Base-by-base conservation (phyloP, 2,113 vertebrate species). In the Burhinus bistriatus region DNA sequence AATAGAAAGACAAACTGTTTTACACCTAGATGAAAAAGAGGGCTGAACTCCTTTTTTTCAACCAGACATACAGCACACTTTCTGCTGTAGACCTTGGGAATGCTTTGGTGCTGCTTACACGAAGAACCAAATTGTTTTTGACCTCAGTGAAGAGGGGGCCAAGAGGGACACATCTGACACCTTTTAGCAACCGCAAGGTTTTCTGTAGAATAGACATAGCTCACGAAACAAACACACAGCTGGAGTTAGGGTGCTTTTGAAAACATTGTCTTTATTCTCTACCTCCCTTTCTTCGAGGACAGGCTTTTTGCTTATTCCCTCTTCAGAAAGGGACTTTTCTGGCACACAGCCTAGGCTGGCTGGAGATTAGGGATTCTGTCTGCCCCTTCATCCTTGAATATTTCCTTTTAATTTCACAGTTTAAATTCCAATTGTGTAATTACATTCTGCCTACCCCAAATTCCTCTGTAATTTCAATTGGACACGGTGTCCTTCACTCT, bases 341-440 rank as follows among this genome's bases (percentile, higher is more conserved):
- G 97, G 97, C 89, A 91, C 72, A 94, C 55, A 93, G 81, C 90
- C 89, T 90, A 93, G 78, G 78, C 84, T 81, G 84, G 87, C 79
- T 95, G 61, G 95, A 95, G 88, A 94, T 88, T 95, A 93, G 92
- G 92, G 93, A 97, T 92, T 96, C 95, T 97, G 91, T 96, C 92
- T 96, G 94, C 88, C 95, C 90, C 78, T 83, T 98, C 88, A 96
- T 96, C 95, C 97, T 97, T 96, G 97, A 95, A 96, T 97, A 97
- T 82, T 97, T 98, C 97, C 95, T 97, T 98, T 97, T 97, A 95
- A 93, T 97, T 97, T 98, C 95, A 96, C 96, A 95, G 94, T 93
- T 97, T 97, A 95, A 97, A 98, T 98, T 98, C 95, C 97, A 97
- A 91, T 93, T 96, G 96, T 97, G 97, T 96, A 98, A 98, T 98